Base-by-base conservation (phyloP, 2,888 invertebrate genomes). In the Thymelicus acteon region DNA sequence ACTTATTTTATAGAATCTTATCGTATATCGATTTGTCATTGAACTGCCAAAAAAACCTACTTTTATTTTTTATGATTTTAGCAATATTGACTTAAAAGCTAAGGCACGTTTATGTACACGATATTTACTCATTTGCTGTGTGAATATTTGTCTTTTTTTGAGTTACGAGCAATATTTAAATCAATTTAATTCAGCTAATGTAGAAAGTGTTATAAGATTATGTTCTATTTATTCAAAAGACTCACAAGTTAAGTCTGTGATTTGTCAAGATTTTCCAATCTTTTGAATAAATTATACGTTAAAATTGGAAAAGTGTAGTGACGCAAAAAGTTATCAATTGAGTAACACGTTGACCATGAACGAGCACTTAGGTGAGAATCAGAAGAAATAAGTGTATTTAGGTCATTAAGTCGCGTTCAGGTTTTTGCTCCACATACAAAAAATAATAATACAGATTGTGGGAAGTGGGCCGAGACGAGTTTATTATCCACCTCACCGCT, bases 401-500 rank as follows among this genome's bases (percentile, higher is more conserved):
- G 81, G 81, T 82, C 79, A 82, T 76, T 78, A 75, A 82, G 80
- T 80, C 80, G 78, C 78, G 77, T 78, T 77, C 82, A 87, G 87
- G 88, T 90, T 86, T 82, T 86, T 87, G 88, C 79, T 82, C 89
- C 82, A 84, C 82, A 80, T 77, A 73, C 78, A 82, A 82, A 82
- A 80, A 79, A 82, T 76, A 76, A 79, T 76, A 82, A 82, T 81
- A 85, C 77, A 81, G 84, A 82, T 82, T 83, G 86, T 89, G 89
- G 80, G 88, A 92, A 91, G 86, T 91, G 86, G 91, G 85, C 85
- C 91, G 87, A 83, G 79, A 84, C 86, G 82, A 76, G 77, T 73
- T 71, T 71, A 74, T n/a, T 62, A 64, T 37, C 52, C 12, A 57
- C 77, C 76, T 78, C 76, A 77, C 78, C 75, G 78, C 78, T 76